These are phyloP conservation scores for Zoanthus sociatus DNA, from an alignment of 92 coral and sea anemone genomes.

Conservation along the genomic window DNA sequence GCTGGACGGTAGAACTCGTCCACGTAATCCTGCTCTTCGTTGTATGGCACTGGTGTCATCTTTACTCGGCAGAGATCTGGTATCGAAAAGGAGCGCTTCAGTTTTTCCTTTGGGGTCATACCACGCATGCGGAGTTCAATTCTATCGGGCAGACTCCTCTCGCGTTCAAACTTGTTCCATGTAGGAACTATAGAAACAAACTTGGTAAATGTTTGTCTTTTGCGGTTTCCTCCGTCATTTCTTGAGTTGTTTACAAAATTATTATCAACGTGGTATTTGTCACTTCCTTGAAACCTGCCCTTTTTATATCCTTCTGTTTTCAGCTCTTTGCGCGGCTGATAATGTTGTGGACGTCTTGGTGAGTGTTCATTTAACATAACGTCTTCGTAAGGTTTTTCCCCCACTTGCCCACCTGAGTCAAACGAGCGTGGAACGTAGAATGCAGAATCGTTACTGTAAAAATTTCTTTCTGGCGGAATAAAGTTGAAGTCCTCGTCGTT, in stretches of 20 bases:
- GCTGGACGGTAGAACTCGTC: slow-evolving; percentile 64
- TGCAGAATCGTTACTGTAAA: slow-evolving; percentile 17
- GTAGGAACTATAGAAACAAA: slow-evolving; percentile 77
- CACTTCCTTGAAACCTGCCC: not conserved
- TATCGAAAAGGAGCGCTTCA: slow-evolving; percentile 71
- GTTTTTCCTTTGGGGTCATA: slow-evolving; percentile 33
- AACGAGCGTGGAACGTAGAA: slow-evolving; percentile 24
- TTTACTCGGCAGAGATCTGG: slow-evolving; percentile 84
- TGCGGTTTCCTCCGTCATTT: slow-evolving; percentile 1
- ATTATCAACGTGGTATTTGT: slow-evolving; percentile 5
- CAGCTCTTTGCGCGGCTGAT: not conserved
- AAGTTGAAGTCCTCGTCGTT: slow-evolving; percentile 3
- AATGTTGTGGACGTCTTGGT: not conserved
- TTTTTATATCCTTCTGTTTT: slow-evolving; percentile 5
- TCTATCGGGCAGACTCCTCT: slow-evolving; percentile 82
- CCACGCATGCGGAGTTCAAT: slow-evolving; percentile 90
- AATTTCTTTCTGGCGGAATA: not conserved
- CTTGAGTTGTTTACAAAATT: slow-evolving; percentile 12
- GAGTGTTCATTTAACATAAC: not conserved
- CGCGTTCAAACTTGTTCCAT: slow-evolving; percentile 51
- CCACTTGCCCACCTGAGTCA: not conserved
- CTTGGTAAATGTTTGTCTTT: slow-evolving; percentile 65
- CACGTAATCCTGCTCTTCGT: slow-evolving; percentile 33
- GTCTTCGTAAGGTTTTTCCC: not conserved
- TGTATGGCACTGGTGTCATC: slow-evolving; percentile 68